phyloP scores from a whole-genome alignment of 2,113 vertebrate genomes.

The Pteruthius melanotis region DNA sequence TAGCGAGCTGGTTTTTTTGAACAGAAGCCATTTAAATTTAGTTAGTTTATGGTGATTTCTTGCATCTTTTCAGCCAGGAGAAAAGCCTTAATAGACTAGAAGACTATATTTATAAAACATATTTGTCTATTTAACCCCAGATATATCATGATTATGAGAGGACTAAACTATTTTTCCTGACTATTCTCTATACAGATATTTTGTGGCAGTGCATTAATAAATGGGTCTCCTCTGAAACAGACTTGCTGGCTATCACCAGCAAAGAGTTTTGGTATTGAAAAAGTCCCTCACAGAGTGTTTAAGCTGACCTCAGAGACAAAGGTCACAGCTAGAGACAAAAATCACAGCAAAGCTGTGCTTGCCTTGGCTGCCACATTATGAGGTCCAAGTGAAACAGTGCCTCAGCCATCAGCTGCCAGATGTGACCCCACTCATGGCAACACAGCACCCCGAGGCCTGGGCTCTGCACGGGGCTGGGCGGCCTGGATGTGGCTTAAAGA shows the following conservation, averaged over 20 bases:
- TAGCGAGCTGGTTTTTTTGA: neutral
- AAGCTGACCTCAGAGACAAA: neutral
- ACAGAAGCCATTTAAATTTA: slow-evolving; percentile 57
- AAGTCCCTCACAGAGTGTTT: neutral
- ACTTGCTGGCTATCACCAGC: neutral
- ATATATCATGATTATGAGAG: slow-evolving; percentile 39
- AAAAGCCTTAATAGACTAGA: slow-evolving; percentile 49
- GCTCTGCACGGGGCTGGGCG: accelerated
- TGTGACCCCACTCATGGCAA: accelerated
- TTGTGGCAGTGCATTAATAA: neutral
- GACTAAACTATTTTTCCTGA: slow-evolving; percentile 11
- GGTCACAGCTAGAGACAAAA: neutral
- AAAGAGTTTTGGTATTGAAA: neutral
- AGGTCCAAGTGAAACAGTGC: neutral
- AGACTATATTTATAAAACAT: slow-evolving; percentile 53
- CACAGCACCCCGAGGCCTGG: accelerated
- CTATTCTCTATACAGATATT: slow-evolving; percentile 6
- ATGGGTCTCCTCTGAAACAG: slow-evolving; percentile 8
- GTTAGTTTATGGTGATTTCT: slow-evolving; percentile 45
- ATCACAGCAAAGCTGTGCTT: neutral
- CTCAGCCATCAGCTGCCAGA: neutral
- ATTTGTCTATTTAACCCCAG: slow-evolving; percentile 58
- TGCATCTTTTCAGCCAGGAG: slow-evolving; percentile 33
- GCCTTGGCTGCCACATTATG: neutral
- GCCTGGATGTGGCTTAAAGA: neutral